Evolutionary conservation across 92 coral and sea anemone species (phyloP).

Genomic region (Actinostola sp.): DNA sequence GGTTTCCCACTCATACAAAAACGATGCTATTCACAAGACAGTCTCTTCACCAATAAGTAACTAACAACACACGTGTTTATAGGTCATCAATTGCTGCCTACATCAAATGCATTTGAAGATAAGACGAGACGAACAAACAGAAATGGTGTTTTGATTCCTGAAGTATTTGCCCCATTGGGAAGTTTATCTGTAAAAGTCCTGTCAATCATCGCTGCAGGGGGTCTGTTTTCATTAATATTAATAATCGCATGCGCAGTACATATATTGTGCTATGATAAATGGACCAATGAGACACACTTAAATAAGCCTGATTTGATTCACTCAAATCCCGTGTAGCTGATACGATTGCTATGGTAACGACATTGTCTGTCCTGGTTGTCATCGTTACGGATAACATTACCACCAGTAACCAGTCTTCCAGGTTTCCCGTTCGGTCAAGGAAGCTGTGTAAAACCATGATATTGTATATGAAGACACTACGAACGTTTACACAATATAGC

Average conservation of each 20-base stretch:
- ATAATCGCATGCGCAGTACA: constrained; percentile 59
- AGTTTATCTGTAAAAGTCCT: constrained; percentile 41
- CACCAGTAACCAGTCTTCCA: too few species aligned
- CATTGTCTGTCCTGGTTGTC: background rate
- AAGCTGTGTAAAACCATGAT: too few species aligned
- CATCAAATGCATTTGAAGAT: background rate
- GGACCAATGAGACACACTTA: background rate
- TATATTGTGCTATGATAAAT: constrained; percentile 37
- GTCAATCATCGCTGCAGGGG: constrained; percentile 48
- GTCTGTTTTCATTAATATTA: constrained; percentile 36
- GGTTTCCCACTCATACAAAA: too few species aligned
- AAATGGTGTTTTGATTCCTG: constrained; percentile 9
- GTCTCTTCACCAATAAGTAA: too few species aligned
- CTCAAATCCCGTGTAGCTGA: background rate
- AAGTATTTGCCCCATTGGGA: constrained; percentile 18
- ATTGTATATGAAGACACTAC: too few species aligned
- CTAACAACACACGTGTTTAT: too few species aligned
- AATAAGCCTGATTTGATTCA: background rate
- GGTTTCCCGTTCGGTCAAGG: too few species aligned
- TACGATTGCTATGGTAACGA: background rate
- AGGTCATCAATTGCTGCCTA: background rate
- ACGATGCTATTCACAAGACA: too few species aligned
- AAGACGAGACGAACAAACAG: background rate
- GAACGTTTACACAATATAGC: too few species aligned
- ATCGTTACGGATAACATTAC: background rate